Conservation (phyloP, 2,888 invertebrate species). For the Rhyacophila evoluta region DNA sequence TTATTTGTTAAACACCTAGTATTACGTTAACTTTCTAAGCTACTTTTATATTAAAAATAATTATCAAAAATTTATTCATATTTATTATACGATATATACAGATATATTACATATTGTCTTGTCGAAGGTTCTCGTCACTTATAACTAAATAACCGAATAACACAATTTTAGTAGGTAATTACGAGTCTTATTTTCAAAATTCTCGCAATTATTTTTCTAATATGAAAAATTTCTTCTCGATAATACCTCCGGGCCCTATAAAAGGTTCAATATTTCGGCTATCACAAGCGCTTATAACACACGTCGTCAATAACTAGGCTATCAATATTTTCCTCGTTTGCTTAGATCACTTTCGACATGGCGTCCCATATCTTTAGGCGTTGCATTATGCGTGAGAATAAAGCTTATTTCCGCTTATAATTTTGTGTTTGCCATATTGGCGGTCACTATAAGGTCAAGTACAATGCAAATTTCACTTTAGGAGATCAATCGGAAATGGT, state of each 20-base stretch:
- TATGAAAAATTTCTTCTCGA: slow-evolving; percentile 7
- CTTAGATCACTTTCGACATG: background rate
- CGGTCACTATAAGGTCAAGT: background rate
- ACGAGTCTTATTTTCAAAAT: background rate
- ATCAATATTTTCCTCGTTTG: slow-evolving; percentile 9
- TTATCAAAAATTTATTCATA: too few relatives aligned
- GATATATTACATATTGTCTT: too few relatives aligned
- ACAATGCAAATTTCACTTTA: background rate
- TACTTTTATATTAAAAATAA: too few relatives aligned
- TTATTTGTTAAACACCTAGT: too few relatives aligned
- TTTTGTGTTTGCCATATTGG: background rate
- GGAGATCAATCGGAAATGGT: background rate
- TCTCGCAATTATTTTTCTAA: slow-evolving; percentile 19
- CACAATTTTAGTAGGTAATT: background rate
- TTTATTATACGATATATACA: too few relatives aligned
- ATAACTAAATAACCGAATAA: background rate
- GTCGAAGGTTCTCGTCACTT: too few relatives aligned
- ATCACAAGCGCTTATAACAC: background rate
- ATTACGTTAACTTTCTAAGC: too few relatives aligned
- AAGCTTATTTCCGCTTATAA: background rate
- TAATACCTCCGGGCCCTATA: background rate
- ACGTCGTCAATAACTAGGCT: background rate
- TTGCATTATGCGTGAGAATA: slow-evolving; percentile 24
- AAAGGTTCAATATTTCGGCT: background rate
- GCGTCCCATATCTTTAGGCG: background rate